Evolutionary conservation across 2,113 vertebrate genomes (phyloP).

Genomic region (Neodon shergylaensis): DNA sequence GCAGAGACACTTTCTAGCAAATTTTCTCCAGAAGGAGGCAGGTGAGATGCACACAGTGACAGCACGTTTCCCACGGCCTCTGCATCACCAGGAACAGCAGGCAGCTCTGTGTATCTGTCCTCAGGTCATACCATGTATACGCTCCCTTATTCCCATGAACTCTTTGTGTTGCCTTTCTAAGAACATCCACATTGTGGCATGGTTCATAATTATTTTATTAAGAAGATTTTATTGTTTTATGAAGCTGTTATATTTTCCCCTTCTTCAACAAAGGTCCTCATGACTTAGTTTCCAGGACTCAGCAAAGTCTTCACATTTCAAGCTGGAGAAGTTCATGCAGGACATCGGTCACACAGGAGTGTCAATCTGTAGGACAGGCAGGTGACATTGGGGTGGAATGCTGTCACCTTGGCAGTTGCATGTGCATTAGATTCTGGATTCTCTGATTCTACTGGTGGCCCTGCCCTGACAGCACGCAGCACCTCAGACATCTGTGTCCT

Average conservation of each 20-base stretch:
- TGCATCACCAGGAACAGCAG: not conserved
- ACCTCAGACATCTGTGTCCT: not conserved
- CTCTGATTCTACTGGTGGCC: not conserved
- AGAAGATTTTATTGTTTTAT: not conserved
- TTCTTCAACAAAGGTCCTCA: not conserved
- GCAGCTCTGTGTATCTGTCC: not conserved
- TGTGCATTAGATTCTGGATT: not conserved
- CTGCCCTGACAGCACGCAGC: no score
- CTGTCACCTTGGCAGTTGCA: not conserved
- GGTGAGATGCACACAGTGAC: not conserved
- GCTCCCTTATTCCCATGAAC: not conserved
- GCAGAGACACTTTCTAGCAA: not conserved
- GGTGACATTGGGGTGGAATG: not conserved
- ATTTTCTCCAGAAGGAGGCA: not conserved
- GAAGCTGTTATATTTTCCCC: not conserved
- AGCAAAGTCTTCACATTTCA: not conserved
- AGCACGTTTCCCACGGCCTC: no score
- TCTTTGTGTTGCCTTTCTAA: not conserved
- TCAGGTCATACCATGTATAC: accelerated
- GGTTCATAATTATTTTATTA: not conserved
- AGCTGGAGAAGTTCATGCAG: not conserved
- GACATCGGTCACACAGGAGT: not conserved
- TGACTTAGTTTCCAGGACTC: not conserved
- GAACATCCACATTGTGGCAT: not conserved
- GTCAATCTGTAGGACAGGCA: not conserved